phyloP scores from a whole-genome alignment of 2,113 vertebrate genomes.

The Myotis lucifugus region DNA sequence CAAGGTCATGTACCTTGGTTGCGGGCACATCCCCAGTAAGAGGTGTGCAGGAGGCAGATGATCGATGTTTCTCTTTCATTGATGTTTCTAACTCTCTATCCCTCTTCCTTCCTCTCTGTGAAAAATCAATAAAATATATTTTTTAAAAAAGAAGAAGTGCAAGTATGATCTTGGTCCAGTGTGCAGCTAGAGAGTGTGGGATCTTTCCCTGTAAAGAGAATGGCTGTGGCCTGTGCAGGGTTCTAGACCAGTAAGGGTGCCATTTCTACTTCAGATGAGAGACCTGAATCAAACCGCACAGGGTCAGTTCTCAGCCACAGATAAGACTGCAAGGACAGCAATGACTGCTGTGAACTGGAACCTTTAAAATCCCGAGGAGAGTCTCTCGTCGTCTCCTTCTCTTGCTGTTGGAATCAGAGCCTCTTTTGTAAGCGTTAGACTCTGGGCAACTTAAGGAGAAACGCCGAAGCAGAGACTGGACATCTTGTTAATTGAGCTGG shows the following conservation, averaged over 20 bases:
- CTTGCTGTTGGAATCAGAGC: neutral
- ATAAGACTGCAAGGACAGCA: neutral
- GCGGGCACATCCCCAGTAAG: no score
- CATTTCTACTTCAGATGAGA: neutral
- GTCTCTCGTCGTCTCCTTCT: neutral
- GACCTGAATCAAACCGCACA: neutral
- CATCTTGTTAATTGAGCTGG: neutral
- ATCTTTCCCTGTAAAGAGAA: neutral
- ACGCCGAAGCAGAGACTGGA: neutral
- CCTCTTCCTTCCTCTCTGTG: no score
- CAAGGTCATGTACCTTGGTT: no score
- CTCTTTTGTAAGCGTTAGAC: neutral
- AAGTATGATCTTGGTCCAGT: neutral
- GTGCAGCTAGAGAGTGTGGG: neutral
- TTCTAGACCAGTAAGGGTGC: neutral
- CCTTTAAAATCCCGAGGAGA: neutral
- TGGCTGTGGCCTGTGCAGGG: neutral
- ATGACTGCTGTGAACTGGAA: neutral
- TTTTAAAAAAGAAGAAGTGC: neutral
- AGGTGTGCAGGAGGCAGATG: no score
- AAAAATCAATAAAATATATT: no score
- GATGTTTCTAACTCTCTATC: no score
- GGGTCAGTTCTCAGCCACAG: neutral
- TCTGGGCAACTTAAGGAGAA: neutral
- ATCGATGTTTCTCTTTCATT: no score